A percentile compares a stretch with the other conserved stretches of the same genome.
phyloP scores from a whole-genome alignment of 2,113 vertebrate species.

The Pelecanoides urinatrix region DNA sequence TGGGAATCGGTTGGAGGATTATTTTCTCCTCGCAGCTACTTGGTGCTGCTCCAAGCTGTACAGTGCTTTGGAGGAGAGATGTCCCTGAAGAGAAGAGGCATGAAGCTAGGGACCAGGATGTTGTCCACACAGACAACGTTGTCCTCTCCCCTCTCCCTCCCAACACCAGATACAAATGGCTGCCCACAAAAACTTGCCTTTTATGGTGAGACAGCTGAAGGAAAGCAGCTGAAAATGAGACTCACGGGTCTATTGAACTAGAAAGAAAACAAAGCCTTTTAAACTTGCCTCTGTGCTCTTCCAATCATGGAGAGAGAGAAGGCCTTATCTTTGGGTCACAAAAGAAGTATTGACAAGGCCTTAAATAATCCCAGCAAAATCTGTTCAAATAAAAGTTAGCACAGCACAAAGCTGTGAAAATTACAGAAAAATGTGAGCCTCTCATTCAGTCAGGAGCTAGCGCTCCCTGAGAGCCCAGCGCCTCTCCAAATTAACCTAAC shows the following conservation, averaged over 20 bases:
- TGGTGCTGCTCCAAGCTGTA: not conserved
- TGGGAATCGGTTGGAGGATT: not conserved
- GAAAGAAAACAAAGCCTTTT: constrained; percentile 6
- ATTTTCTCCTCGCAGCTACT: not conserved
- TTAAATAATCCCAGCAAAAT: not conserved
- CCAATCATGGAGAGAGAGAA: not conserved
- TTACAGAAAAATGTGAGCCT: not conserved
- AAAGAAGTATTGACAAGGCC: not conserved
- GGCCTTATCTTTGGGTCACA: not conserved
- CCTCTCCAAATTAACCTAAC: not conserved
- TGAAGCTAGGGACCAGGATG: not conserved
- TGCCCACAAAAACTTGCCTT: not conserved
- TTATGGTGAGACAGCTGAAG: not conserved
- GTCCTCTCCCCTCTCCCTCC: not conserved
- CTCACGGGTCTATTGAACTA: not conserved
- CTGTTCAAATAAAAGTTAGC: not conserved
- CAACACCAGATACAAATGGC: not conserved
- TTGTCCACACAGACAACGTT: accelerated
- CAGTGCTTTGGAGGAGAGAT: not conserved
- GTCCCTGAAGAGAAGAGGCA: not conserved
- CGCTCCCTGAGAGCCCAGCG: not conserved
- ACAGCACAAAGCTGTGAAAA: constrained; percentile 1
- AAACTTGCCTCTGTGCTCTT: not conserved
- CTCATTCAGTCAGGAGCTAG: not conserved
- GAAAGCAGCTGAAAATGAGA: not conserved